Evolutionary conservation across 2,797 vertebrate genomes (phyloP).

Genomic region (Poecile montanus): DNA sequence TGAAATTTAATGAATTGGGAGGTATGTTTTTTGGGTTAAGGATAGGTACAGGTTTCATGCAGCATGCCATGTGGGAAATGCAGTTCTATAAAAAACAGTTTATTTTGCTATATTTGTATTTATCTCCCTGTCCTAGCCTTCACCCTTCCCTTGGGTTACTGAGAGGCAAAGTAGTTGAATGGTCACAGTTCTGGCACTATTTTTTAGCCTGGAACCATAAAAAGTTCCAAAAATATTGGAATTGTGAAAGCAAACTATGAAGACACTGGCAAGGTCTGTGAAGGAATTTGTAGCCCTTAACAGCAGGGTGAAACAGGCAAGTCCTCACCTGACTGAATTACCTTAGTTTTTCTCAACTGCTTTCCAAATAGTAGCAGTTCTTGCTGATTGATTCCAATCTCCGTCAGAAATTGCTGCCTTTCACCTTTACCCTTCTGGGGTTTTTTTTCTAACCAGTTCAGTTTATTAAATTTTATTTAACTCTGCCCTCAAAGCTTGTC

Average conservation of each 20-base stretch:
- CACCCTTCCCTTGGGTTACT: neutral
- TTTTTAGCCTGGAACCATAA: neutral
- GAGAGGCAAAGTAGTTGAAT: neutral
- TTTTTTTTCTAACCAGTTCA: neutral
- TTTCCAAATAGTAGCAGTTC: neutral
- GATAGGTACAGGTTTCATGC: neutral
- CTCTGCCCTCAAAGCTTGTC: neutral
- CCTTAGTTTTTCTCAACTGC: neutral
- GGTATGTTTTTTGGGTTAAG: neutral
- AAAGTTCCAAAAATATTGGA: neutral
- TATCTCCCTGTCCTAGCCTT: neutral
- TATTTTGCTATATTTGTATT: neutral
- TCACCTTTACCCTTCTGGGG: neutral
- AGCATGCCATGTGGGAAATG: neutral
- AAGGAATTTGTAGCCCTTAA: neutral
- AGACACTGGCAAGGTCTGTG: neutral
- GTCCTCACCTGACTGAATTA: neutral
- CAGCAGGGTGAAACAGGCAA: neutral
- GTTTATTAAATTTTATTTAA: slow-evolving; percentile 40
- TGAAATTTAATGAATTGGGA: neutral
- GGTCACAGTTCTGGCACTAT: neutral
- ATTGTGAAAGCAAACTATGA: neutral
- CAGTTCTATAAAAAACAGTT: neutral
- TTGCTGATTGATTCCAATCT: neutral
- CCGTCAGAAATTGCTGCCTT: neutral